phyloP scores from a whole-genome alignment of 2,888 invertebrate species.

The Melanophora roralis region DNA sequence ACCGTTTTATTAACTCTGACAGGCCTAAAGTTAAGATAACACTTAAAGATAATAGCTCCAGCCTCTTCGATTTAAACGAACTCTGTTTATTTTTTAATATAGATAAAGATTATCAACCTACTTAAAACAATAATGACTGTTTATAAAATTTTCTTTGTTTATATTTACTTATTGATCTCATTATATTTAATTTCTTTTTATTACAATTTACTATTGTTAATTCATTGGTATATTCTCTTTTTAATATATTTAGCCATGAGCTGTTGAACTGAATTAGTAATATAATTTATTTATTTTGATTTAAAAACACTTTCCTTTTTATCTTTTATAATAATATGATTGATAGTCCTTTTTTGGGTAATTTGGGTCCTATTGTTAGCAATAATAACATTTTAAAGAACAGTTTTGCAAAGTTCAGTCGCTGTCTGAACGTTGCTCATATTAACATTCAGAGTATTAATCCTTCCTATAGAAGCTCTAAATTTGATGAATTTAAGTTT shows the following conservation, averaged over 20 bases:
- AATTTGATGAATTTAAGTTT: background rate
- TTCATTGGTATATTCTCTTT: background rate
- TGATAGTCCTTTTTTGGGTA: background rate
- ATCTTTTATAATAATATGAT: background rate
- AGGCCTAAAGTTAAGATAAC: background rate
- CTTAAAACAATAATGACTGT: too few species aligned
- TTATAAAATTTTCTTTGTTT: background rate
- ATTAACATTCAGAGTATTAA: background rate
- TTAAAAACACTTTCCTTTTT: too few species aligned
- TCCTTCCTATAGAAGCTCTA: background rate
- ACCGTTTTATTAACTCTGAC: too few species aligned
- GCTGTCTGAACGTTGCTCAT: background rate
- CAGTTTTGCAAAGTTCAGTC: background rate
- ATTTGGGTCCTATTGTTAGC: background rate
- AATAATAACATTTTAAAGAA: background rate
- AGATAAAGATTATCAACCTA: background rate
- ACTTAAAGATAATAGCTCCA: background rate
- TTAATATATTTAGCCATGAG: background rate
- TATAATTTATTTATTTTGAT: background rate
- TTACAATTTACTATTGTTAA: background rate
- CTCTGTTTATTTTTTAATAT: background rate
- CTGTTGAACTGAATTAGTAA: too few species aligned
- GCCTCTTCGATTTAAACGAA: background rate
- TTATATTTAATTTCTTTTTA: background rate
- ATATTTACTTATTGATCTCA: background rate